Evolutionary conservation across 2,113 vertebrate genomes (phyloP).

Genomic region (Siphamia tubifer): DNA sequence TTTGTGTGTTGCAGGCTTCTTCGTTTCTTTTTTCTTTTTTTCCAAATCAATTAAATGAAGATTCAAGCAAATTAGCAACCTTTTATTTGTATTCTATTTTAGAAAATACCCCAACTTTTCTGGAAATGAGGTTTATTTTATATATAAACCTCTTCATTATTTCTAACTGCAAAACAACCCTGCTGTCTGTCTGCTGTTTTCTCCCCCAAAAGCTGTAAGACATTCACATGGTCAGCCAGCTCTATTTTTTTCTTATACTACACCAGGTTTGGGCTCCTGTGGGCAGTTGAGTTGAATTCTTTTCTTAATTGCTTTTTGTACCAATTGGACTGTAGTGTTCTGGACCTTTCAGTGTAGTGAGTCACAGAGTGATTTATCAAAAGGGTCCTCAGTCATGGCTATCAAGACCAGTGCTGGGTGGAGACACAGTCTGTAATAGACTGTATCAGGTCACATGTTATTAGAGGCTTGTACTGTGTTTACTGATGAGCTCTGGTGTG

Average conservation of each 20-base stretch:
- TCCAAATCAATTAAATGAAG: too few relatives aligned
- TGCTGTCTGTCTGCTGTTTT: too few relatives aligned
- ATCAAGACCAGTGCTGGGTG: slow-evolving; percentile 42
- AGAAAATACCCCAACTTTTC: neutral
- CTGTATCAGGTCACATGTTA: slow-evolving; percentile 46
- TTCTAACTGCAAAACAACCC: too few relatives aligned
- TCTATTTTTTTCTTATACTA: neutral
- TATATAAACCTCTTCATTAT: neutral
- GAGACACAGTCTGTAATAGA: slow-evolving; percentile 44
- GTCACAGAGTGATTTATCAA: slow-evolving; percentile 35
- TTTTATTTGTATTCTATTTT: too few relatives aligned
- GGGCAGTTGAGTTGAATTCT: neutral
- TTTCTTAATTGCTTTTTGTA: slow-evolving; percentile 5
- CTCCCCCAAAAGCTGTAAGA: neutral
- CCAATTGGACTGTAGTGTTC: neutral
- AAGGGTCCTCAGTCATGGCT: slow-evolving; percentile 31
- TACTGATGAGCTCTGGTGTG: slow-evolving; percentile 30
- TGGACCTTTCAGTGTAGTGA: neutral
- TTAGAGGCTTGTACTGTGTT: slow-evolving; percentile 50
- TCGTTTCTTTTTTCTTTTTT: too few relatives aligned
- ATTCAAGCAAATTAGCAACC: too few relatives aligned
- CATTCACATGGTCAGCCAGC: neutral
- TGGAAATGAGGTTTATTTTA: too few relatives aligned
- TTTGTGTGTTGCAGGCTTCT: too few relatives aligned
- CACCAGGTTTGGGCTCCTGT: slow-evolving; percentile 9